A percentile compares a stretch with the other conserved stretches of the same genome.
Conservation (phyloP, 2,888 invertebrate genomes). For the Drosophila anomelani region DNA sequence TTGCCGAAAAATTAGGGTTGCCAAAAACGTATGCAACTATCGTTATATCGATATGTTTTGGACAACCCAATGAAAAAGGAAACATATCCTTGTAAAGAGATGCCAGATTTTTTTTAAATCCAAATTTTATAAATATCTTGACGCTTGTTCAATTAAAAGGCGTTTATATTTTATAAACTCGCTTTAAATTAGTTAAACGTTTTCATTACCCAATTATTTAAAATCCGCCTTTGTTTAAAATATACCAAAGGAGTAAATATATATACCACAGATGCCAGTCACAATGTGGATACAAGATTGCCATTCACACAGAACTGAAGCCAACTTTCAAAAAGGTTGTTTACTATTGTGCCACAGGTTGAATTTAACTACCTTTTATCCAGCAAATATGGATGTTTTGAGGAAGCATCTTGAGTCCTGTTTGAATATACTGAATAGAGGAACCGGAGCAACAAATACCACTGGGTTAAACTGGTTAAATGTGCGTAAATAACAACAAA, state of each 20-base stretch:
- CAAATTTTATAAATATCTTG: background rate
- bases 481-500: slow-evolving; percentile 38
- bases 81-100: background rate
- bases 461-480: slow-evolving; percentile 78
- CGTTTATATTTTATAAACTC: background rate
- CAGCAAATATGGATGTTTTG: slow-evolving; percentile 47
- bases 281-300: too few relatives aligned
- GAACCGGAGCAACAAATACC: slow-evolving; percentile 6
- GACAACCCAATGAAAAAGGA: slow-evolving; percentile 5
- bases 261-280: too few relatives aligned
- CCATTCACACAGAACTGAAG: slow-evolving; percentile 21
- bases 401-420: slow-evolving; percentile 51
- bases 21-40: background rate
- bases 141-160: background rate
- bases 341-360: slow-evolving; percentile 14
- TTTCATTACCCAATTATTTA: background rate
- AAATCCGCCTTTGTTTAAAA: background rate
- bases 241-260: background rate
- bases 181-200: background rate
- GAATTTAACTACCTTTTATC: background rate
- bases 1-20: slow-evolving; percentile 61
- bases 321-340: slow-evolving; percentile 35
- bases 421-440: slow-evolving; percentile 32
- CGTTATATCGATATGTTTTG: background rate
- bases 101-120: background rate